Conservation (phyloP, 2,797 vertebrate genomes). For the Falco concolor region DNA sequence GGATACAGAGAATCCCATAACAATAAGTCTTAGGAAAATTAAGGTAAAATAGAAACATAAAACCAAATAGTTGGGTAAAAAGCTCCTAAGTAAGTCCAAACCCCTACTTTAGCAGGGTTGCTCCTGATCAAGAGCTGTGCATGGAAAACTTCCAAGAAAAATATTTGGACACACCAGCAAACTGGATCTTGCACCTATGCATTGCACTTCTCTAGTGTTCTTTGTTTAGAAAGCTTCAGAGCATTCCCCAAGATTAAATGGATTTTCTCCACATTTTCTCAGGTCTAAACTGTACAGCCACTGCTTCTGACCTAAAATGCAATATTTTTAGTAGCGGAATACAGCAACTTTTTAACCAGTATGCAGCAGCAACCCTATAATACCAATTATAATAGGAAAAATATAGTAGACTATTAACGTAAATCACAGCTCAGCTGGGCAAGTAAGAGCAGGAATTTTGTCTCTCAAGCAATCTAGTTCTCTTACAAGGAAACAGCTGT, state of each 20-base stretch:
- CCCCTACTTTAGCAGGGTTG: background rate
- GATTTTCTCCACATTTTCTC: background rate
- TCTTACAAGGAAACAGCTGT: background rate
- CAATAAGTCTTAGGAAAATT: accelerated
- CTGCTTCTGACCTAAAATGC: background rate
- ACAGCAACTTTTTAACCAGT: background rate
- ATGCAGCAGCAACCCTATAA: background rate
- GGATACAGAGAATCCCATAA: background rate
- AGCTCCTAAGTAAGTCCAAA: background rate
- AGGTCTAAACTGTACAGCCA: background rate
- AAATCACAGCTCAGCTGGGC: background rate
- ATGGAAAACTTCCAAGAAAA: background rate
- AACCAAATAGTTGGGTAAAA: background rate
- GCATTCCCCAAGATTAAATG: background rate
- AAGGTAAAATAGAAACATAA: background rate
- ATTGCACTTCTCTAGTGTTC: background rate
- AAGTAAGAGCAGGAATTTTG: background rate
- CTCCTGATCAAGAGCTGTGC: background rate
- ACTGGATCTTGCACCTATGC: background rate
- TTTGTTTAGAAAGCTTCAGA: background rate
- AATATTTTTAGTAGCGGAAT: background rate
- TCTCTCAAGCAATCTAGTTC: background rate
- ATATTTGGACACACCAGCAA: background rate
- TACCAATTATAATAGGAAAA: background rate
- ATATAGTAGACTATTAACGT: accelerated